Conservation (phyloP, 2,797 vertebrate species). For the Myotis planiceps region DNA sequence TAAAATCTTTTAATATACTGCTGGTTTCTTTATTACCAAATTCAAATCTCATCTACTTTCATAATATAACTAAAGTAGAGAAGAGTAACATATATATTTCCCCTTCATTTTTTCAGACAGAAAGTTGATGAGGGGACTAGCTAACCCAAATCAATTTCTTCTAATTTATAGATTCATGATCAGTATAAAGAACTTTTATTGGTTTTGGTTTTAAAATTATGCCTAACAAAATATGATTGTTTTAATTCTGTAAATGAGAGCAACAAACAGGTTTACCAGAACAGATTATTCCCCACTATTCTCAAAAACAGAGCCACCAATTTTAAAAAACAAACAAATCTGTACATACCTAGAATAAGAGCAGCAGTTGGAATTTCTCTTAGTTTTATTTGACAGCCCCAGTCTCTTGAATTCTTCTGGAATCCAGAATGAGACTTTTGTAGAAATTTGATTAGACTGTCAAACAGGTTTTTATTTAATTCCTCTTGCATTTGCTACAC, state of each 20-base stretch:
- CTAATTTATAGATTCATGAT: constrained; percentile 47
- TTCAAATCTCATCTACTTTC: constrained; percentile 12
- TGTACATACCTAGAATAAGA: constrained; percentile 91
- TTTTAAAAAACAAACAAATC: constrained; percentile 1
- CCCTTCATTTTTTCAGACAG: constrained; percentile 19
- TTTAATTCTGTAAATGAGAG: constrained; percentile 50
- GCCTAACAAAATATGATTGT: not conserved
- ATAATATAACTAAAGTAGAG: not conserved
- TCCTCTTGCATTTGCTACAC: constrained; percentile 93
- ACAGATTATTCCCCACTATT: constrained; percentile 44
- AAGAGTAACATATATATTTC: constrained; percentile 31
- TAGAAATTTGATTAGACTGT: constrained; percentile 92
- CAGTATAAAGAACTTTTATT: not conserved
- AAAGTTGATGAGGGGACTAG: not conserved
- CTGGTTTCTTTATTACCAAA: not conserved
- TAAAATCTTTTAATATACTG: not conserved
- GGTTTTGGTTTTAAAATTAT: constrained; percentile 44
- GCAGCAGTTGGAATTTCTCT: constrained; percentile 97
- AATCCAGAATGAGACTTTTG: constrained; percentile 88
- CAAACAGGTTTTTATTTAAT: constrained; percentile 94
- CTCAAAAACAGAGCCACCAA: constrained; percentile 35
- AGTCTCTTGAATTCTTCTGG: constrained; percentile 87
- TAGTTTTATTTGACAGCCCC: constrained; percentile 91
- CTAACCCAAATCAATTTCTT: constrained; percentile 34
- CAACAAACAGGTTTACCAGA: not conserved